These are phyloP conservation scores for Pocillopora verrucosa DNA, from an alignment of 64 coral and sea anemone genomes.

Conservation along the genomic window DNA sequence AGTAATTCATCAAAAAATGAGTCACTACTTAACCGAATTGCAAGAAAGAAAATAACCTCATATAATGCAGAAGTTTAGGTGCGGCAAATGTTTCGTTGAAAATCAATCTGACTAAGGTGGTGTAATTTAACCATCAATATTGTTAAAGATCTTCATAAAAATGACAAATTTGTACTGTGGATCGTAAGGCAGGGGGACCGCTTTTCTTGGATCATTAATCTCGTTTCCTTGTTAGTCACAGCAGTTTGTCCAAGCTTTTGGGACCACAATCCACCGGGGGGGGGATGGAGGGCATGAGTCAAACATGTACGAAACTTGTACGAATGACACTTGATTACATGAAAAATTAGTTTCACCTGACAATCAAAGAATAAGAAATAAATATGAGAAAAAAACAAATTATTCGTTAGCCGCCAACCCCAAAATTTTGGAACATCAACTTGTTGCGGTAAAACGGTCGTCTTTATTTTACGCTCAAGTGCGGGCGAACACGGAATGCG, in stretches of 20 bases:
- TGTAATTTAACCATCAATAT: not conserved
- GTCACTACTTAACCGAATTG: not conserved
- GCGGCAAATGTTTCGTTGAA: not conserved
- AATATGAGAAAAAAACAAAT: too few species aligned
- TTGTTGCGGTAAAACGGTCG: too few species aligned
- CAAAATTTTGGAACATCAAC: too few species aligned
- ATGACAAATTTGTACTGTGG: conserved; percentile 16
- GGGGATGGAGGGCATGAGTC: too few species aligned
- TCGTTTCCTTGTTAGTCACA: not conserved
- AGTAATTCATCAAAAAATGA: not conserved
- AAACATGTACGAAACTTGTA: too few species aligned
- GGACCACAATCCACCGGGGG: not conserved
- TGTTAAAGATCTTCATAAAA: conserved; percentile 21
- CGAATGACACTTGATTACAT: not conserved
- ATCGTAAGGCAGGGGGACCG: not conserved
- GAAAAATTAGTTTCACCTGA: not conserved
- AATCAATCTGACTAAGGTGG: not conserved
- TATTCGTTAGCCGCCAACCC: too few species aligned
- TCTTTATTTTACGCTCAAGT: too few species aligned
- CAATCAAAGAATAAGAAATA: too few species aligned
- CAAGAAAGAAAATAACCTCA: not conserved
- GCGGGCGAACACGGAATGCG: too few species aligned
- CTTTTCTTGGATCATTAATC: conserved; percentile 16
- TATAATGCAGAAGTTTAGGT: not conserved
- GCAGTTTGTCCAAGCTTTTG: not conserved